Evolutionary conservation across 2,797 vertebrate genomes (phyloP).

Genomic region (Buceros bicornis): DNA sequence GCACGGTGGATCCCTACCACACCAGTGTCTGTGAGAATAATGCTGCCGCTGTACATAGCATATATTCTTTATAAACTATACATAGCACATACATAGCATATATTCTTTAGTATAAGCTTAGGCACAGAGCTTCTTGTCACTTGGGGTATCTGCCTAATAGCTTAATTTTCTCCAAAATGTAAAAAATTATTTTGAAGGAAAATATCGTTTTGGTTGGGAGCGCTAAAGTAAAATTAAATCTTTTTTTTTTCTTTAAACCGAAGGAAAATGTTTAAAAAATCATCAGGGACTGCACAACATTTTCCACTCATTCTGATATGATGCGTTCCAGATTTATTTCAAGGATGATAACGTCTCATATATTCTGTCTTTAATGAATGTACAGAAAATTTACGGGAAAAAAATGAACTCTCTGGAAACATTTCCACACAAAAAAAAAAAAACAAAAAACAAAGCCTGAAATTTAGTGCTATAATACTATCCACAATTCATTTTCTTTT

Average conservation of each 20-base stretch:
- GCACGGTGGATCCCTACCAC: not conserved
- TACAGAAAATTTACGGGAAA: not conserved
- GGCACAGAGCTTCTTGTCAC: not conserved
- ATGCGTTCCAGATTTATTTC: not conserved
- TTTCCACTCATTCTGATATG: not conserved
- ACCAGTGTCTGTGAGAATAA: not conserved
- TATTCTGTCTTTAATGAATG: not conserved
- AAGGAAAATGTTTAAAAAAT: not conserved
- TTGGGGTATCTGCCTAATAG: not conserved
- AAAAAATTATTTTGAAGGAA: not conserved
- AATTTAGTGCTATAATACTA: not conserved
- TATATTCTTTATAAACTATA: not conserved
- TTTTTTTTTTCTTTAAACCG: not conserved
- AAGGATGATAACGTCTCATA: not conserved
- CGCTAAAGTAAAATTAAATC: not conserved
- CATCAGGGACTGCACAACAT: not conserved
- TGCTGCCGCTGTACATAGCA: not conserved
- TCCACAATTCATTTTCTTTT: not conserved
- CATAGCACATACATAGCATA: not conserved
- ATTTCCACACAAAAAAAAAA: not conserved
- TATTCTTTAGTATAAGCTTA: not conserved
- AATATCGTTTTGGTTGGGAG: accelerated
- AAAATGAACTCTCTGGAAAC: accelerated
- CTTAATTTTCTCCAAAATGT: not conserved
- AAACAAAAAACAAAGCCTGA: not conserved